phyloP scores from a whole-genome alignment of 1,140 invertebrate species.

The Augochlora pura region DNA sequence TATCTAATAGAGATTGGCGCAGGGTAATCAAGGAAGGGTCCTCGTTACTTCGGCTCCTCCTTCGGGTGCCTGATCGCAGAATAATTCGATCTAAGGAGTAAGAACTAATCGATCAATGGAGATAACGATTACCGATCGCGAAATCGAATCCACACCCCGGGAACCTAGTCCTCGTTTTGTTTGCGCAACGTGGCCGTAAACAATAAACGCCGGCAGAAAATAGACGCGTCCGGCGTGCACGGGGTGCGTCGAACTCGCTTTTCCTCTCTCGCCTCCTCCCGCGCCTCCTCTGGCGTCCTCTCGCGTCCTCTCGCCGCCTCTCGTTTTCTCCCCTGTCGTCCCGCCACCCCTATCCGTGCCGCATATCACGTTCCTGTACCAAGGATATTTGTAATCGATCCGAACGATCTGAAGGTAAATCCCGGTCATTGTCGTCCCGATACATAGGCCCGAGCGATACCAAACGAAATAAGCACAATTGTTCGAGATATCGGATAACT shows the following conservation, averaged over 20 bases:
- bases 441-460: neutral
- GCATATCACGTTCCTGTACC: neutral
- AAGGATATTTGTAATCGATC: conserved; percentile 28
- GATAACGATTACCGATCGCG: neutral
- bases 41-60: too few species aligned
- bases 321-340: too few species aligned
- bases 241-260: conserved; percentile 9
- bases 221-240: conserved; percentile 8
- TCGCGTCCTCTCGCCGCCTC: too few species aligned
- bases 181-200: conserved; percentile 21
- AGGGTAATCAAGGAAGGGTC: too few species aligned
- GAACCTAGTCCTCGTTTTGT: neutral
- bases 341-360: too few species aligned
- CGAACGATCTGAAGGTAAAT: conserved; percentile 13
- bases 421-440: conserved; percentile 1
- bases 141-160: conserved; percentile 11
- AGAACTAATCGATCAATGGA: neutral
- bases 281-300: too few species aligned
- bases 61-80: neutral
- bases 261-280: too few species aligned
- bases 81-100: neutral
- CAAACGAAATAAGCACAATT: neutral
- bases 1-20: too few species aligned
- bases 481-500: neutral
- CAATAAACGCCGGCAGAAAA: conserved; percentile 3